Evolutionary conservation across 2,888 invertebrate species (phyloP).

Genomic region (Ophraella communa): DNA sequence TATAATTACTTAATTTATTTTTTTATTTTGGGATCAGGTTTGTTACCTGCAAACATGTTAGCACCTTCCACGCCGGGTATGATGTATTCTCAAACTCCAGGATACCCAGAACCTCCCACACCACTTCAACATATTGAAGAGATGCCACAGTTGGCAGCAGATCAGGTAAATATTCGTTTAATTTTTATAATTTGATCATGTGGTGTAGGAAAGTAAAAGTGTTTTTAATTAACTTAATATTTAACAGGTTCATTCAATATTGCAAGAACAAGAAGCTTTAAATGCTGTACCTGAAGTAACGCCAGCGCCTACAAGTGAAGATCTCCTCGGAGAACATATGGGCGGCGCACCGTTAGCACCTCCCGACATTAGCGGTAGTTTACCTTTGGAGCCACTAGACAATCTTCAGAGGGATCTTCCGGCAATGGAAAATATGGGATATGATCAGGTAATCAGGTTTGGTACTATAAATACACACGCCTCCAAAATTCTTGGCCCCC

Average conservation of each 20-base stretch:
- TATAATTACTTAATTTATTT: no score
- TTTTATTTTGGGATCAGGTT: constrained; percentile 6
- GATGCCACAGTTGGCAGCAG: constrained; percentile 70
- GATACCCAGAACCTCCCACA: constrained; percentile 56
- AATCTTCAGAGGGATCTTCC: constrained; percentile 54
- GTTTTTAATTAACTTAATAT: neutral
- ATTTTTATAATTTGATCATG: no score
- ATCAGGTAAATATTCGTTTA: constrained; percentile 59
- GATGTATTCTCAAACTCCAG: constrained; percentile 57
- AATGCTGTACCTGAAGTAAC: constrained; percentile 53
- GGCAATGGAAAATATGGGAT: constrained; percentile 70
- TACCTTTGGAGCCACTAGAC: constrained; percentile 49
- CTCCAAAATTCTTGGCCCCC: no score
- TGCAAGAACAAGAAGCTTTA: constrained; percentile 56
- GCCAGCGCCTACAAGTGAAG: constrained; percentile 53
- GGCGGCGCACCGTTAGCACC: constrained; percentile 50
- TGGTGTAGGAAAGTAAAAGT: no score
- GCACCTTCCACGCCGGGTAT: constrained; percentile 62
- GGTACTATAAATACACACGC: no score
- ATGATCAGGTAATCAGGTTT: constrained; percentile 65
- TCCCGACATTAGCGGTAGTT: constrained; percentile 46
- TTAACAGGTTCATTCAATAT: constrained; percentile 54
- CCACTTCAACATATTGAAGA: constrained; percentile 61
- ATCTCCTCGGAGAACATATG: constrained; percentile 49
- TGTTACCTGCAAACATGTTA: constrained; percentile 36